Evolutionary conservation across 2,888 invertebrate genomes (phyloP).

Genomic region (Cinara cedri): DNA sequence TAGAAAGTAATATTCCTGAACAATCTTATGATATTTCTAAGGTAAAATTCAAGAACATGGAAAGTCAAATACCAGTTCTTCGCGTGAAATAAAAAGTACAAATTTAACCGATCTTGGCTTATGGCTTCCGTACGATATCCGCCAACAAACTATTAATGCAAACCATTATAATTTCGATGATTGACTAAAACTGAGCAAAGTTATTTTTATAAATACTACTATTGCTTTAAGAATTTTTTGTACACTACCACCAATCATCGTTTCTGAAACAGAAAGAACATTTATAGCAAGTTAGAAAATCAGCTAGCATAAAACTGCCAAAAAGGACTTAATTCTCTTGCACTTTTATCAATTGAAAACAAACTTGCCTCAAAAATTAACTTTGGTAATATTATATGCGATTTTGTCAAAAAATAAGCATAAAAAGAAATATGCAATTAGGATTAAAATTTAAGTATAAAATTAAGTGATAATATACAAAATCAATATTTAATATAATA

Average conservation of each 20-base stretch:
- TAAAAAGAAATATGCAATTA: no score
- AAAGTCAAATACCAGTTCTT: neutral
- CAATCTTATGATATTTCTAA: conserved; percentile 11
- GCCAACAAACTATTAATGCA: conserved; percentile 12
- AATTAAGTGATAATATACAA: no score
- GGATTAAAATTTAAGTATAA: no score
- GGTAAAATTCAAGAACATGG: neutral
- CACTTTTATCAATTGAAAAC: conserved; percentile 18
- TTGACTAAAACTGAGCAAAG: neutral
- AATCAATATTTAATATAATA: no score
- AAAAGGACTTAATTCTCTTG: conserved; percentile 9
- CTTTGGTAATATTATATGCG: neutral
- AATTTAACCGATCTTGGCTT: conserved; percentile 1
- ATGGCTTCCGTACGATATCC: conserved; percentile 2
- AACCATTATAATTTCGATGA: conserved; percentile 6
- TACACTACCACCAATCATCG: conserved; percentile 7
- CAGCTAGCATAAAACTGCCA: conserved; percentile 3
- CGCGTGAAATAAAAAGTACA: neutral
- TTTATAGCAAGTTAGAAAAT: neutral
- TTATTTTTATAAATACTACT: conserved; percentile 7
- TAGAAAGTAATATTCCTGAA: neutral
- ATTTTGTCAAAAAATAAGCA: no score
- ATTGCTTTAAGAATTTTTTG: conserved; percentile 19
- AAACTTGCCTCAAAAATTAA: conserved; percentile 6
- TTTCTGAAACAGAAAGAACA: conserved; percentile 15